These are phyloP conservation scores for Acrocephalus arundinaceus DNA, from an alignment of 2,113 vertebrate species.

Conservation along the genomic window DNA sequence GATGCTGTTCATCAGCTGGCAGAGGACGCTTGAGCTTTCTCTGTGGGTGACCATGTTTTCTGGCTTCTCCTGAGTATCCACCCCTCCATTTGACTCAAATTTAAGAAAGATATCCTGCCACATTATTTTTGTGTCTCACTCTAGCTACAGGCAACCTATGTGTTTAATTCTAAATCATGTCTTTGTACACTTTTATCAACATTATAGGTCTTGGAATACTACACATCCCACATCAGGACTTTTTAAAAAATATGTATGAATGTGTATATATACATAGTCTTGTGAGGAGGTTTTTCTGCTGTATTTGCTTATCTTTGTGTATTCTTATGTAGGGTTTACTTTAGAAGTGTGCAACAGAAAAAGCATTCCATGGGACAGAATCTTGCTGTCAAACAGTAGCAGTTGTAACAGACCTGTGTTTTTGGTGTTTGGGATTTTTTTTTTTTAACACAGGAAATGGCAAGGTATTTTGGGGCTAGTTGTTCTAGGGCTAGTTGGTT, in stretches of 20 bases:
- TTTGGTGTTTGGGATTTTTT: neutral
- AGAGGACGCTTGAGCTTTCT: neutral
- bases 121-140: neutral
- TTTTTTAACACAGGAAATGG: neutral
- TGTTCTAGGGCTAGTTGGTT: neutral
- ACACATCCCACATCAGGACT: too few relatives aligned
- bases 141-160: neutral
- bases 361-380: neutral
- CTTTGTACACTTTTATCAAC: neutral
- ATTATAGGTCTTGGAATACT: neutral
- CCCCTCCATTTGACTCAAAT: neutral
- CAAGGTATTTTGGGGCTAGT: neutral
- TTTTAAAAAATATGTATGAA: too few relatives aligned
- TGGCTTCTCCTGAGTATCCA: neutral
- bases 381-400: neutral
- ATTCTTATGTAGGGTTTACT: neutral
- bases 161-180: neutral
- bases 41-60: neutral
- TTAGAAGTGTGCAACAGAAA: neutral
- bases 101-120: neutral
- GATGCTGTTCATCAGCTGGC: neutral
- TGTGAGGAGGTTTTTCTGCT: neutral
- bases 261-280: too few relatives aligned
- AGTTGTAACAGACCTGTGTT: neutral
- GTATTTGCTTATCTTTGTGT: accelerated